phyloP scores from a whole-genome alignment of 2,113 vertebrate genomes.

The human region DNA sequence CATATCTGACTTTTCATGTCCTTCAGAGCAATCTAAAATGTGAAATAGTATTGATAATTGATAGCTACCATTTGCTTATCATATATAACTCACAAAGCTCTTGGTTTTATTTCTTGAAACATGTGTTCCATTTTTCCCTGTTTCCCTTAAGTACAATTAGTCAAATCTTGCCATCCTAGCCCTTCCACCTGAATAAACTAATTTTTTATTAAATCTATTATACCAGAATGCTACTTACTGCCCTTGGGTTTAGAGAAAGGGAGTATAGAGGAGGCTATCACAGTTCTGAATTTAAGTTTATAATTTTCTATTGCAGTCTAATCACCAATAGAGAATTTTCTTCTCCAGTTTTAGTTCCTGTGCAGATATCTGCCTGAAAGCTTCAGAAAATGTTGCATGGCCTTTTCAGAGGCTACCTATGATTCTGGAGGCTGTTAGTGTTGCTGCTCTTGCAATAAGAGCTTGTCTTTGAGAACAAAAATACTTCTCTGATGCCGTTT shows the following conservation, averaged over 20 bases:
- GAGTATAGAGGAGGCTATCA: neutral
- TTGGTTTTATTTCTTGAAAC: neutral
- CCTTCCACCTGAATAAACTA: neutral
- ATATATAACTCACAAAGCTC: neutral
- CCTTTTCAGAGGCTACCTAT: neutral
- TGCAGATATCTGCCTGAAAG: neutral
- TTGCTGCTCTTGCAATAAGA: neutral
- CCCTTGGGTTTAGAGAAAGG: neutral
- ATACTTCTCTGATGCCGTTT: neutral
- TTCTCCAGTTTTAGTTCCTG: neutral
- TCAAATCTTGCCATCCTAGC: neutral
- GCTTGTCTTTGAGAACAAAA: neutral
- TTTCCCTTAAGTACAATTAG: neutral
- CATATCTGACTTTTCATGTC: neutral
- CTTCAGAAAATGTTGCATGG: neutral
- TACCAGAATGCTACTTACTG: neutral
- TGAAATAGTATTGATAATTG: neutral
- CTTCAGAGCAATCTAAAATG: neutral
- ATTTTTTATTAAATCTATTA: conserved; percentile 6
- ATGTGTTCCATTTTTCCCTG: neutral
- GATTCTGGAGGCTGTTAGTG: neutral
- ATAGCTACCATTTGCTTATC: neutral
- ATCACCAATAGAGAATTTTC: neutral
- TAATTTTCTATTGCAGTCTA: neutral
- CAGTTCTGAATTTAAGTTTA: neutral